These are phyloP conservation scores for Scolanthus callimorphus DNA, from an alignment of 92 coral and sea anemone genomes.

Conservation along the genomic window DNA sequence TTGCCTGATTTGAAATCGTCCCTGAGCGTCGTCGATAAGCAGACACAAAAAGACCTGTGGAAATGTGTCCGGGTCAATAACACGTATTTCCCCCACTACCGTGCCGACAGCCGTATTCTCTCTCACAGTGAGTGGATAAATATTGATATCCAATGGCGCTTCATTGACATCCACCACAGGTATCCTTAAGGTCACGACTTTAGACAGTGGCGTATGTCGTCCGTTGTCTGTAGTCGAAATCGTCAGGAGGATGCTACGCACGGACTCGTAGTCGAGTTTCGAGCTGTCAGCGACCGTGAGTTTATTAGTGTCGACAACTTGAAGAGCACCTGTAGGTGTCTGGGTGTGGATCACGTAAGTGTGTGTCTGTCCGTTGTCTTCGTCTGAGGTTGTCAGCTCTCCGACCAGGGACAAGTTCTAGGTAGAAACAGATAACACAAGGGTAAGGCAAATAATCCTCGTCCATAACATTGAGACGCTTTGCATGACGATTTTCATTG, in stretches of 20 bases:
- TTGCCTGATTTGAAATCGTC: slow-evolving; percentile 43
- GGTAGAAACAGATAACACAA: no score
- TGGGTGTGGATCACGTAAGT: slow-evolving; percentile 51
- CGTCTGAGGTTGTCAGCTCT: slow-evolving; percentile 54
- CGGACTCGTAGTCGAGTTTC: slow-evolving; percentile 41
- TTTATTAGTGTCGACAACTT: slow-evolving; percentile 23
- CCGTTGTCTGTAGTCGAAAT: slow-evolving; percentile 63
- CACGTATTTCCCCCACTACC: slow-evolving; percentile 41
- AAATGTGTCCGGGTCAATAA: slow-evolving; percentile 49
- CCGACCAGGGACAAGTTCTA: slow-evolving; percentile 40
- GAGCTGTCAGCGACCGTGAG: slow-evolving; percentile 47
- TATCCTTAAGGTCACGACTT: slow-evolving; percentile 40
- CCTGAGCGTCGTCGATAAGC: slow-evolving; percentile 50
- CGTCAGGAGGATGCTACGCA: slow-evolving; percentile 42
- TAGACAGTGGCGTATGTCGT: slow-evolving; percentile 40
- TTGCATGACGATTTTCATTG: no score
- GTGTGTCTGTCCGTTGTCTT: slow-evolving; percentile 56
- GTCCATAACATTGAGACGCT: no score
- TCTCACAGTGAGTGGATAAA: slow-evolving; percentile 29
- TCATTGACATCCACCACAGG: slow-evolving; percentile 58
- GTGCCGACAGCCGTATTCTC: slow-evolving; percentile 55
- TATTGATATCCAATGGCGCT: slow-evolving; percentile 41
- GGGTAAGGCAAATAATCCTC: no score
- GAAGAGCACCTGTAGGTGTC: slow-evolving; percentile 44
- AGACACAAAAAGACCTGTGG: slow-evolving; percentile 42